Percentiles rank a stretch among this genome's conserved stretches.
phyloP scores from a whole-genome alignment of 2,113 vertebrate species.

The Condylura cristata region DNA sequence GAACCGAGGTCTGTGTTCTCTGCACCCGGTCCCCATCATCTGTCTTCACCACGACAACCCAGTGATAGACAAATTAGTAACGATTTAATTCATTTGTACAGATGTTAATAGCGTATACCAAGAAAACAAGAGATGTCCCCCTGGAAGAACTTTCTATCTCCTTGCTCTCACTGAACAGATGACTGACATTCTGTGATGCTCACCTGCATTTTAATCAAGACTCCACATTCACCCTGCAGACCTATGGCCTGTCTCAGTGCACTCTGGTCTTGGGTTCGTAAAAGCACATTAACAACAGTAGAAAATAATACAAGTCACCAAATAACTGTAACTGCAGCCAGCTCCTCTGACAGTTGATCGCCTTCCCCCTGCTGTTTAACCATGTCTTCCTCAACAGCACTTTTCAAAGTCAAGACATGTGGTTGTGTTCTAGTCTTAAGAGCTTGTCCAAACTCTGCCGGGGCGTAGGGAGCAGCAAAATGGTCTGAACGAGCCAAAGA shows the following conservation, averaged over 20 bases:
- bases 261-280: background rate
- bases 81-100: constrained; percentile 12
- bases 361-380: background rate
- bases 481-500: background rate
- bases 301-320: background rate
- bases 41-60: background rate
- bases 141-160: background rate
- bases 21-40: background rate
- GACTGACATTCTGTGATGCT: background rate
- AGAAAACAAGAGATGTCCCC: constrained; percentile 8
- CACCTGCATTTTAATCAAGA: constrained; percentile 31
- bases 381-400: background rate
- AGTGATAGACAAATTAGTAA: background rate
- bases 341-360: background rate
- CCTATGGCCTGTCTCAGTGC: background rate
- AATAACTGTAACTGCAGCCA: background rate
- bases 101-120: constrained; percentile 12
- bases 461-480: background rate
- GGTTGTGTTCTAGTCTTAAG: background rate
- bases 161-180: background rate
- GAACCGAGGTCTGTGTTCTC: background rate
- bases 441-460: background rate
- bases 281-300: background rate
- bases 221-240: background rate
- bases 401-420: background rate